Conservation (phyloP, 2,888 invertebrate genomes). For the Apomyelois bistriatella region DNA sequence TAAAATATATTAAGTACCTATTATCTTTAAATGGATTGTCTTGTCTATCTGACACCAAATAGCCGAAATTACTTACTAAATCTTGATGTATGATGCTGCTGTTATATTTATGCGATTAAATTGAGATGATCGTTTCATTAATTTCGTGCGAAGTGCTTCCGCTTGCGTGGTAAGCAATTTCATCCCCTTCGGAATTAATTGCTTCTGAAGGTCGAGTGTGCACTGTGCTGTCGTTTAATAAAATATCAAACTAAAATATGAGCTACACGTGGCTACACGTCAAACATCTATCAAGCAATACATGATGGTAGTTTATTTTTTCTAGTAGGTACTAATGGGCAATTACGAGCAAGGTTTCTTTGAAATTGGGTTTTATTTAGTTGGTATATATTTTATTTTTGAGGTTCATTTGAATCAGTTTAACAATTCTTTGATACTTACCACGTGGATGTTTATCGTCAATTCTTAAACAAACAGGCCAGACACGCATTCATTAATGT, state of each 20-base stretch:
- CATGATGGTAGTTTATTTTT: neutral
- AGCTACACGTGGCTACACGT: neutral
- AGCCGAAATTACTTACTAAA: too few species aligned
- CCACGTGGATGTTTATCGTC: too few species aligned
- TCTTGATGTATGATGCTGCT: too few species aligned
- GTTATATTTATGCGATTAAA: neutral
- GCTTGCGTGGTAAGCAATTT: neutral
- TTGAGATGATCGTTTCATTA: conserved; percentile 4
- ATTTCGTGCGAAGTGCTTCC: conserved; percentile 1
- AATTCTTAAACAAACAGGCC: too few species aligned
- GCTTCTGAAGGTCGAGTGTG: conserved; percentile 11
- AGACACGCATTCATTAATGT: too few species aligned
- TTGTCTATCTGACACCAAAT: too few species aligned
- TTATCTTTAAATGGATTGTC: too few species aligned
- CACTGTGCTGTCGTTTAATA: conserved; percentile 7
- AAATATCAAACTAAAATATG: conserved; percentile 5
- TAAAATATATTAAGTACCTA: too few species aligned
- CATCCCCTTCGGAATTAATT: conserved; percentile 6
- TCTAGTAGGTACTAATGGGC: neutral
- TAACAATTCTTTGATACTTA: too few species aligned
- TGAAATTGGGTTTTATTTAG: neutral
- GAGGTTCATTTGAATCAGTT: too few species aligned
- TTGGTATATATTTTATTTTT: too few species aligned
- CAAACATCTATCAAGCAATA: neutral
- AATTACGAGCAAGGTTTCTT: neutral